Percentiles rank a stretch among this genome's conserved stretches.
phyloP scores from a whole-genome alignment of 2,797 vertebrate species.

The Acanthiza pusilla region DNA sequence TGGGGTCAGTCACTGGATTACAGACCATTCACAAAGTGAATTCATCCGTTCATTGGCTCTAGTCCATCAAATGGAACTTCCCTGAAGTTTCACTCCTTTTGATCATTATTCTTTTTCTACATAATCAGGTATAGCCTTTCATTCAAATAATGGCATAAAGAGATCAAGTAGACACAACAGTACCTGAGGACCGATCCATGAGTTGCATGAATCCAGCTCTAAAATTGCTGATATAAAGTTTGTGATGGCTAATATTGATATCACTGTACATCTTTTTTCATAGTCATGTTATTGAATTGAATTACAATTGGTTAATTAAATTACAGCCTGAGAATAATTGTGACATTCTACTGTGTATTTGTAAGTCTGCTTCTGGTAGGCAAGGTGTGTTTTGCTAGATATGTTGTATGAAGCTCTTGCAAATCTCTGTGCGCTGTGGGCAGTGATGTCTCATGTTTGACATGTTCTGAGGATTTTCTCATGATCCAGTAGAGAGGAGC shows the following conservation, averaged over 20 bases:
- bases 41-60: neutral
- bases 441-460: neutral
- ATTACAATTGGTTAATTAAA: neutral
- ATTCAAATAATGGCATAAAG: neutral
- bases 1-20: neutral
- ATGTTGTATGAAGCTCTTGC: neutral
- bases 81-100: neutral
- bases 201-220: neutral
- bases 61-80: neutral
- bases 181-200: neutral
- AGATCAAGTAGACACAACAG: neutral
- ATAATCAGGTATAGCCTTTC: neutral
- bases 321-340: neutral
- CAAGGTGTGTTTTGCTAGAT: neutral
- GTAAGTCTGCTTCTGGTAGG: neutral
- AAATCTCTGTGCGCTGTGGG: neutral
- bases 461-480: neutral
- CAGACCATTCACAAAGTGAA: neutral
- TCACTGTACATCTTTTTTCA: accelerated
- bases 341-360: neutral
- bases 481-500: neutral
- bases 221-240: neutral
- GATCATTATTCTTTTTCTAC: neutral
- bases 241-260: neutral
- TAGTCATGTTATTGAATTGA: neutral